Evolutionary conservation across 2,797 vertebrate species (phyloP).

Genomic region (Hafferia zeledoni): DNA sequence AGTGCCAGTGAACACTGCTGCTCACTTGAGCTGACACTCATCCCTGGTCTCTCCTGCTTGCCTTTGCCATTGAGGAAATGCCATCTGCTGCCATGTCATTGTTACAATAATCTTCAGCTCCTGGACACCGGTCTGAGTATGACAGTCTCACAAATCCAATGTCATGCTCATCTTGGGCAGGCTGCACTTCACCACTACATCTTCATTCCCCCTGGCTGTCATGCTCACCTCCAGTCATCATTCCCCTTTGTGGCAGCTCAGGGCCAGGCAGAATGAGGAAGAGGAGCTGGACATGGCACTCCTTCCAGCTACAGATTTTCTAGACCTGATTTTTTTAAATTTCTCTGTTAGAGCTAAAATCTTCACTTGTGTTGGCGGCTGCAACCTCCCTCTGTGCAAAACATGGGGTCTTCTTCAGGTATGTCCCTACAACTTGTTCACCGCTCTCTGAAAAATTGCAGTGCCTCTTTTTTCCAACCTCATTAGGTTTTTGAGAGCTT

Average conservation of each 20-base stretch:
- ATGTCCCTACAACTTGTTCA: fast-evolving
- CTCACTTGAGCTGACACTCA: not conserved
- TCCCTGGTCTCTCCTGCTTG: not conserved
- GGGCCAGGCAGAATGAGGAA: not conserved
- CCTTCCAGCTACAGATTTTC: not conserved
- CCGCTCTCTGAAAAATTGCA: not conserved
- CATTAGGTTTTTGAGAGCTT: not conserved
- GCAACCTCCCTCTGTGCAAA: not conserved
- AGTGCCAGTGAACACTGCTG: not conserved
- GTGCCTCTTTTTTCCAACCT: not conserved
- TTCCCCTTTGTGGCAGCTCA: not conserved
- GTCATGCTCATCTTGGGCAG: not conserved
- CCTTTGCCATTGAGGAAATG: conserved; percentile 23
- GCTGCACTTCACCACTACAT: not conserved
- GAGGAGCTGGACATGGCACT: not conserved
- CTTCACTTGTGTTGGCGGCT: not conserved
- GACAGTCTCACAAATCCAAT: not conserved
- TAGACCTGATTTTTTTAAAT: not conserved
- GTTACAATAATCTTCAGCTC: not conserved
- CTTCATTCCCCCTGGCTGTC: not conserved
- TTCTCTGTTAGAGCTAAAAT: not conserved
- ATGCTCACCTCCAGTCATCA: fast-evolving
- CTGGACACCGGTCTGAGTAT: conserved; percentile 19
- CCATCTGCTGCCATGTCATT: not conserved
- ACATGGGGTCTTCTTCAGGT: fast-evolving